Base-by-base conservation (phyloP, 2,888 invertebrate genomes). In the Hemithea aestivaria region DNA sequence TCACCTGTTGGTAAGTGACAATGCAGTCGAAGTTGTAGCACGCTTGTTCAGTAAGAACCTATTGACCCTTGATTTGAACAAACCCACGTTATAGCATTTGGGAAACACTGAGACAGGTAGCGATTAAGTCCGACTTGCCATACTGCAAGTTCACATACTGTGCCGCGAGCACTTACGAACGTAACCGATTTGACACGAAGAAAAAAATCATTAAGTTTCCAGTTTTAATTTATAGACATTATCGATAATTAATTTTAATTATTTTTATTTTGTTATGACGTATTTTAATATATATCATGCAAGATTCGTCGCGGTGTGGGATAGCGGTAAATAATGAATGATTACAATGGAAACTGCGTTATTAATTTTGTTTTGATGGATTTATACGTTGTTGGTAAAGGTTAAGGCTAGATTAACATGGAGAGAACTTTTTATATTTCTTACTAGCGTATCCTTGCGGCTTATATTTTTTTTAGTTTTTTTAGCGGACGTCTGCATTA, bases 161-260 rank as follows among this genome's bases (percentile, higher is more conserved):
- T 10, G 8, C 7, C 46, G 48, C 54, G 54, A 55, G 40, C 46
- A 49, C 50, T 46, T 48, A 47, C 62, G 56, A 63, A 47, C 47
- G 30, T 40, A 36, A 33, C 54, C 61, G 59, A 61, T 53, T 48
- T 51, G 48, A 50, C 59, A 57, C 61, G 60, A 56, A 49, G 37
- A 24, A 35, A 28, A n/a, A 38, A 41, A 34, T 56, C 51, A 58
- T 61, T 58, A 64, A 62, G 59, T 57, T 53, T 62, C 40, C 24
- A 44, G 42, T 45, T 62, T 65, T 69, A 67, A 70, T 68, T 72
- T 68, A 67, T 67, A 53, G 57, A 56, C 45, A 53, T 62, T 60
- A 59, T 58, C 55, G 55, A 65, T 45, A 67, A 68, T 68, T 66
- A 64, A 62, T 70, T 65, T 66, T 65, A 66, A 66, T 68, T 58